Conservation (phyloP, 2,888 invertebrate genomes). For the Drosophila tripunctata region DNA sequence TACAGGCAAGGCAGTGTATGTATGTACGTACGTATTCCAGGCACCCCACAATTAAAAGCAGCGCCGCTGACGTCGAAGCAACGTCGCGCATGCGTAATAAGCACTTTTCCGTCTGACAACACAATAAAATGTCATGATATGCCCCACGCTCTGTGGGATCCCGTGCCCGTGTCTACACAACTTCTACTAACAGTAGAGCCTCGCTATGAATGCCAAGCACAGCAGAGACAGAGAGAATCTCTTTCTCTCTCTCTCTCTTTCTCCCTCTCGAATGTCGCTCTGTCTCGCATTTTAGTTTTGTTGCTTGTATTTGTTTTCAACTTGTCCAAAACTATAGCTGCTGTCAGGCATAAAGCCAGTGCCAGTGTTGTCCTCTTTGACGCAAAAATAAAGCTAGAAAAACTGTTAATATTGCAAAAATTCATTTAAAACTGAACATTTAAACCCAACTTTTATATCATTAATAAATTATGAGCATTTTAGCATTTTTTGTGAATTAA, state of each 20-base stretch:
- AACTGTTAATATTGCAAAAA: too few relatives aligned
- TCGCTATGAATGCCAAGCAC: constrained; percentile 21
- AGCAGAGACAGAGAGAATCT: too few relatives aligned
- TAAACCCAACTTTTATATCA: too few relatives aligned
- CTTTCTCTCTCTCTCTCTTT: not conserved
- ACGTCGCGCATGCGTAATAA: constrained; percentile 83
- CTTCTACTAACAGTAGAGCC: constrained; percentile 1
- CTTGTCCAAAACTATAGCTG: constrained; percentile 69
- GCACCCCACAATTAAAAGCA: constrained; percentile 73
- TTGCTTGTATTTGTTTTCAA: constrained; percentile 61
- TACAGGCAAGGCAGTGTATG: too few relatives aligned
- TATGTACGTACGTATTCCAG: constrained; percentile 23
- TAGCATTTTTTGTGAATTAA: too few relatives aligned
- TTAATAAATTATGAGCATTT: too few relatives aligned
- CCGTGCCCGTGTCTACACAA: too few relatives aligned
- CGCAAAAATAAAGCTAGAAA: too few relatives aligned
- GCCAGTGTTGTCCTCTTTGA: constrained; percentile 19
- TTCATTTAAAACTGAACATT: too few relatives aligned
- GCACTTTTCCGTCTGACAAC: constrained; percentile 83
- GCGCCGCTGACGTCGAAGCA: constrained; percentile 47
- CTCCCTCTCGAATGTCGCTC: not conserved
- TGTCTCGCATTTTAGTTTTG: not conserved
- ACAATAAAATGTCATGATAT: constrained; percentile 84
- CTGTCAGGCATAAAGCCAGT: constrained; percentile 45
- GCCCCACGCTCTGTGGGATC: constrained; percentile 79